A percentile compares a stretch with the other conserved stretches of the same genome.
These are phyloP conservation scores for Scaeva pyrastri DNA, from an alignment of 2,888 invertebrate genomes.

Conservation along the genomic window DNA sequence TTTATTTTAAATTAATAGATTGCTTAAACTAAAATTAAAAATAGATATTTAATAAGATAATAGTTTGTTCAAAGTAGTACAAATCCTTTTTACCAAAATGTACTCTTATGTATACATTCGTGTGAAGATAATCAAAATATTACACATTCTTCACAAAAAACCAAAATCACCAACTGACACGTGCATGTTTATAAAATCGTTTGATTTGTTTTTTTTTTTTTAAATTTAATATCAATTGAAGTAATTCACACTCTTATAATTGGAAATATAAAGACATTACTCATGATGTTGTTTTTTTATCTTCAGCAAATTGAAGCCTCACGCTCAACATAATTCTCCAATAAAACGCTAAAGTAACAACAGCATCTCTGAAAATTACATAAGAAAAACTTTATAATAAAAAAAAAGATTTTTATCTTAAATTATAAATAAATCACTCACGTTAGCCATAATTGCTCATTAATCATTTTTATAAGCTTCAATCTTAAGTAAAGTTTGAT, in stretches of 20 bases:
- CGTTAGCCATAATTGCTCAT: conserved; percentile 32
- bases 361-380: conserved; percentile 15
- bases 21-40: too few relatives aligned
- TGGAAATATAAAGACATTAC: conserved; percentile 13
- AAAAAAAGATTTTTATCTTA: conserved; percentile 43
- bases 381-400: conserved; percentile 21
- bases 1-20: too few relatives aligned
- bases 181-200: not conserved
- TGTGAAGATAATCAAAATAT: not conserved
- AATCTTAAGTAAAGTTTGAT: conserved; percentile 14
- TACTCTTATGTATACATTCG: not conserved
- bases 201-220: conserved; percentile 2
- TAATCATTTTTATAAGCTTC: conserved; percentile 28
- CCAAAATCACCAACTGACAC: not conserved
- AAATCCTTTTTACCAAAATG: too few relatives aligned
- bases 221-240: not conserved
- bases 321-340: conserved; percentile 17
- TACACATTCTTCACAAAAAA: not conserved
- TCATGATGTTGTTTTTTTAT: too few relatives aligned
- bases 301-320: conserved; percentile 5
- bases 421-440: conserved; percentile 62
- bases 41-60: too few relatives aligned
- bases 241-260: conserved; percentile 10
- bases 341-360: not conserved
- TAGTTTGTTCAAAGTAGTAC: too few relatives aligned